Evolutionary conservation across 2,888 invertebrate genomes (phyloP), one percentile per base, ranked within the genome.

Genomic region (Eilema caniola): DNA sequence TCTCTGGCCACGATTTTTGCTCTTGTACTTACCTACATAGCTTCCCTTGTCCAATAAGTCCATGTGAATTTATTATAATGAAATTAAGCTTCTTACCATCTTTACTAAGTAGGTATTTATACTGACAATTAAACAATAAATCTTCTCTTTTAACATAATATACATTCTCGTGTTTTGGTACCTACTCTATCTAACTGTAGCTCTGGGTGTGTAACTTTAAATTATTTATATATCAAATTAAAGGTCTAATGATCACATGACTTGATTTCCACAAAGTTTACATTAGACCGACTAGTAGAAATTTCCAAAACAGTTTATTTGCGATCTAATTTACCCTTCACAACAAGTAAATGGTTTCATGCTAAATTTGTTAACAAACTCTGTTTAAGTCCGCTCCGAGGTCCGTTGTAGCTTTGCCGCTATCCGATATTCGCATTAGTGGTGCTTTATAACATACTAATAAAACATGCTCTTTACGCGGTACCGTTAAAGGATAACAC

Each of bases 381-480:
- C 71, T 70, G 69, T 66, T 67, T 41, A 67, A 57, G 59, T 63
- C 14, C 25, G 41, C 33, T 63, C 31, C 57, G 28, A 56, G 37
- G 70, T 75, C 62, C 62, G 70, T 65, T 69, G 76, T 74, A 72
- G 67, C 73, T 73, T 73, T 69, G 78, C 66, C 64, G 79, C 83
- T 83, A 90, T 85, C 86, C 82, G 88, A 89, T 85, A 89, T 85
- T 90, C 86, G 88, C 91, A 91, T 91, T 91, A 91, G 87, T 83
- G 85, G 83, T 71, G 73, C 78, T 80, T 81, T 79, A 83, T 87
- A 86, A 79, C 85, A 77, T 75, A 72, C 81, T 79, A 83, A 82
- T 83, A 77, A 78, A 81, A 77, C 77, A 76, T 80, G 71, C 69
- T 65, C 69, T 76, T 60, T 74, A 73, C 62, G 63, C 23, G 41